These are phyloP conservation scores for Porphyrio hochstetteri DNA, from an alignment of 2,113 vertebrate genomes.

Conservation along the genomic window DNA sequence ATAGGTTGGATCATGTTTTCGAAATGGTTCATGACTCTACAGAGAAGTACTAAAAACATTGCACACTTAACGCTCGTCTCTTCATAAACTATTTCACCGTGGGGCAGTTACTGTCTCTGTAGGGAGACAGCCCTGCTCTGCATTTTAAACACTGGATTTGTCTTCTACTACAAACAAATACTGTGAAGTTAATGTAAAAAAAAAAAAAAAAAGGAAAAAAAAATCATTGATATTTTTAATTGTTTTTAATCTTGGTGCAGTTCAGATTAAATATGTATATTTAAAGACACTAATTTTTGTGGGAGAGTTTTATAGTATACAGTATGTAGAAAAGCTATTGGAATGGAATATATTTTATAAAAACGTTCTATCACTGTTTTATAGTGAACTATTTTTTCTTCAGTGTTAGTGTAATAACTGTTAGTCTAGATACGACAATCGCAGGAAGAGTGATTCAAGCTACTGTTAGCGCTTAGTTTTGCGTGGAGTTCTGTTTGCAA, in stretches of 20 bases:
- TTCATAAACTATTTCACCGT: constrained; percentile 49
- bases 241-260: constrained; percentile 60
- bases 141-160: constrained; percentile 74
- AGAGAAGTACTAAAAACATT: constrained; percentile 59
- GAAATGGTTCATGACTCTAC: constrained; percentile 47
- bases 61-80: constrained; percentile 31
- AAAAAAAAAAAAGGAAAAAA: background rate
- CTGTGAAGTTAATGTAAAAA: constrained; percentile 74
- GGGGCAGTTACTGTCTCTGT: constrained; percentile 11
- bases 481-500: constrained; percentile 59
- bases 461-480: constrained; percentile 37
- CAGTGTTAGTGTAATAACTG: constrained; percentile 67
- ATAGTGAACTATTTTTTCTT: constrained; percentile 74
- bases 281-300: constrained; percentile 68
- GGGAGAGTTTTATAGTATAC: constrained; percentile 71
- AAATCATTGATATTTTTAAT: constrained; percentile 62
- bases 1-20: constrained; percentile 54
- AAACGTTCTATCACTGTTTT: constrained; percentile 77
- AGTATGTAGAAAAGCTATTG: constrained; percentile 78
- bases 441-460: constrained; percentile 67
- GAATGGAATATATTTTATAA: constrained; percentile 81
- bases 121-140: constrained; percentile 22
- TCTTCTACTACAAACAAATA: constrained; percentile 69
- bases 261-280: constrained; percentile 66
- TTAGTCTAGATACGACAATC: constrained; percentile 72